These are phyloP conservation scores for Fabriciana adippe DNA, from an alignment of 2,888 invertebrate species.

Conservation along the genomic window DNA sequence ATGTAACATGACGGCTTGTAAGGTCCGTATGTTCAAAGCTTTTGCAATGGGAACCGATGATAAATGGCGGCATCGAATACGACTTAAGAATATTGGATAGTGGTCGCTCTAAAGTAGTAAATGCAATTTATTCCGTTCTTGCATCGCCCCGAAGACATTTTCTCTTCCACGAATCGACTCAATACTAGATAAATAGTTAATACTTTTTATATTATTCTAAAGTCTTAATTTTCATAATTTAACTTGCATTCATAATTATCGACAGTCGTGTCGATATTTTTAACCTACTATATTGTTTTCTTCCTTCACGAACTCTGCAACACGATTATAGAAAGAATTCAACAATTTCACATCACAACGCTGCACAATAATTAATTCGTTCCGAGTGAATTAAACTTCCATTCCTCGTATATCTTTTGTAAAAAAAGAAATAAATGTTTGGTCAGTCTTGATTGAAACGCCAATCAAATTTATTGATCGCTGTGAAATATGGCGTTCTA, in stretches of 20 bases:
- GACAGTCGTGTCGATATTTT: neutral
- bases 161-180: conserved; percentile 34
- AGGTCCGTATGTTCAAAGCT: conserved; percentile 30
- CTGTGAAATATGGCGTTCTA: conserved; percentile 31
- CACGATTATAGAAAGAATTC: neutral
- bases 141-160: conserved; percentile 38
- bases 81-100: conserved; percentile 41
- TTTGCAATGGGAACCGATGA: conserved; percentile 34
- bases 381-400: conserved; percentile 29
- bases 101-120: conserved; percentile 36
- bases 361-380: conserved; percentile 19
- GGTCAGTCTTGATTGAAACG: conserved; percentile 44
- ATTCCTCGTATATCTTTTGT: conserved; percentile 20
- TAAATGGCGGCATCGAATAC: conserved; percentile 36
- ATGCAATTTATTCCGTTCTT: conserved; percentile 41
- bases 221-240: conserved; percentile 8
- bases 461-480: conserved; percentile 43
- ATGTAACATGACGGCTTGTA: conserved; percentile 11
- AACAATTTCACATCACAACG: conserved; percentile 13
- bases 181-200: conserved; percentile 16
- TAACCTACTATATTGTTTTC: neutral
- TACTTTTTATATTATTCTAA: conserved; percentile 19
- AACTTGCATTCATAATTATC: neutral
- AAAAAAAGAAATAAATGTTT: conserved; percentile 39
- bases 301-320: neutral